Evolutionary conservation across 2,888 invertebrate genomes (phyloP).

Genomic region (Microplitis deprimator): DNA sequence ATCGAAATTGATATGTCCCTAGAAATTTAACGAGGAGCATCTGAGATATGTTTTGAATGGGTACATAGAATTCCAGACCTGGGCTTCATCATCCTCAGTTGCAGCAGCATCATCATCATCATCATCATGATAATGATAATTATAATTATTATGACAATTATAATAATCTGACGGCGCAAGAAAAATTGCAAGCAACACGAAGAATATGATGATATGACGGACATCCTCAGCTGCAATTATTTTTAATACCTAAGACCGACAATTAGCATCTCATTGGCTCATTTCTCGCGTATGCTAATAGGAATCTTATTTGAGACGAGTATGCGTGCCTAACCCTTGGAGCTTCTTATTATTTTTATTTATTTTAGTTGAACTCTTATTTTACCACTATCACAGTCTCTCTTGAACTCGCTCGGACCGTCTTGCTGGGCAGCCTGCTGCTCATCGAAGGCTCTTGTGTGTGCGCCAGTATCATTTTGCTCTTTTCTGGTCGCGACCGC

Average conservation of each 20-base stretch:
- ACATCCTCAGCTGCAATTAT: conserved; percentile 55
- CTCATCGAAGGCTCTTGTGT: neutral
- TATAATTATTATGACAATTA: no score
- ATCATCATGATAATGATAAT: neutral
- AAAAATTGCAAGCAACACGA: neutral
- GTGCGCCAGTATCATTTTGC: conserved; percentile 23
- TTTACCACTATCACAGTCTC: conserved; percentile 23
- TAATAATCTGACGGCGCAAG: neutral
- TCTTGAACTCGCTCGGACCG: conserved; percentile 25
- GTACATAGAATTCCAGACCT: conserved; percentile 5
- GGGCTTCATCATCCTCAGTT: neutral
- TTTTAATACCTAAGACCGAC: conserved; percentile 62
- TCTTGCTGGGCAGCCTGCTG: conserved; percentile 2
- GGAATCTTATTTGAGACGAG: conserved; percentile 61
- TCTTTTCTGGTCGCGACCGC: conserved; percentile 30
- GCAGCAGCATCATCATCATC: neutral
- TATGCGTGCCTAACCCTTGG: conserved; percentile 51
- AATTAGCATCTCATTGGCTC: conserved; percentile 70
- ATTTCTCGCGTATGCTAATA: conserved; percentile 66
- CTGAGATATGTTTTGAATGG: conserved; percentile 22
- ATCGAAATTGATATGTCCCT: conserved; percentile 46
- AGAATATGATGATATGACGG: neutral
- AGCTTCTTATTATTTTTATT: conserved; percentile 38
- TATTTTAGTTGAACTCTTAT: conserved; percentile 19
- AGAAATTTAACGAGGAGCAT: conserved; percentile 31